A percentile compares a stretch with the other conserved stretches of the same genome.
phyloP scores from a whole-genome alignment of 2,113 vertebrate genomes.

The Astur gentilis region DNA sequence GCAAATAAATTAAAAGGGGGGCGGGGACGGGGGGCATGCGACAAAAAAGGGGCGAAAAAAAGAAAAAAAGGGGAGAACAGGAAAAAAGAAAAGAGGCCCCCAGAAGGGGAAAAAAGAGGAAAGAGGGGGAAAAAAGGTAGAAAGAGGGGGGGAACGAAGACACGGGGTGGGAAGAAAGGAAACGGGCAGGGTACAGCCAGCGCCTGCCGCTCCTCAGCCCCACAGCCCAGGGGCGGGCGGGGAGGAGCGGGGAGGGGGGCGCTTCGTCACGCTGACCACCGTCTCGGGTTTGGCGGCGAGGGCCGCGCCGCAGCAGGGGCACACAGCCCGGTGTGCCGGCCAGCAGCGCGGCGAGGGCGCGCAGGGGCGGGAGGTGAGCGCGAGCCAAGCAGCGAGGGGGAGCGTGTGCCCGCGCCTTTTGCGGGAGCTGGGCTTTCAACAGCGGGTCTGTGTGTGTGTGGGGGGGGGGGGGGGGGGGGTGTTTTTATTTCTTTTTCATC shows the following conservation, averaged over 20 bases:
- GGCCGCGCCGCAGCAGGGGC: background rate
- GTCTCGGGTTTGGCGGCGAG: accelerated
- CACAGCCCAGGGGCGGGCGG: accelerated
- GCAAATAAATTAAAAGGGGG: too few relatives aligned
- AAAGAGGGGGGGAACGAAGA: too few relatives aligned
- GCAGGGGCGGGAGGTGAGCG: accelerated
- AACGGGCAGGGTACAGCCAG: background rate
- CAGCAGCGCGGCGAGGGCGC: too few relatives aligned
- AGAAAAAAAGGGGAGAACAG: too few relatives aligned
- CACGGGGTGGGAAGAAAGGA: accelerated
- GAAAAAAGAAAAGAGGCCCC: too few relatives aligned
- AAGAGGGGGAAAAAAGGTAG: too few relatives aligned
- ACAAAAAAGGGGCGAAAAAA: too few relatives aligned
- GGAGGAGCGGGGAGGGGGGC: too few relatives aligned
- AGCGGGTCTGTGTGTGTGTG: background rate
- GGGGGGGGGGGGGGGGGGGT: too few relatives aligned
- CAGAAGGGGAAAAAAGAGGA: too few relatives aligned
- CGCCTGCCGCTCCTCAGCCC: background rate
- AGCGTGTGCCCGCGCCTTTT: accelerated
- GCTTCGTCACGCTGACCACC: accelerated
- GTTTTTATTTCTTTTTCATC: too few relatives aligned
- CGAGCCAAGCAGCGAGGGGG: background rate
- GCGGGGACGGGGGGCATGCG: too few relatives aligned
- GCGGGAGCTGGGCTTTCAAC: background rate
- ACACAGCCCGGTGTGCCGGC: accelerated